These are phyloP conservation scores for Drosophila crucigera DNA, from an alignment of 2,888 invertebrate species.

Conservation along the genomic window DNA sequence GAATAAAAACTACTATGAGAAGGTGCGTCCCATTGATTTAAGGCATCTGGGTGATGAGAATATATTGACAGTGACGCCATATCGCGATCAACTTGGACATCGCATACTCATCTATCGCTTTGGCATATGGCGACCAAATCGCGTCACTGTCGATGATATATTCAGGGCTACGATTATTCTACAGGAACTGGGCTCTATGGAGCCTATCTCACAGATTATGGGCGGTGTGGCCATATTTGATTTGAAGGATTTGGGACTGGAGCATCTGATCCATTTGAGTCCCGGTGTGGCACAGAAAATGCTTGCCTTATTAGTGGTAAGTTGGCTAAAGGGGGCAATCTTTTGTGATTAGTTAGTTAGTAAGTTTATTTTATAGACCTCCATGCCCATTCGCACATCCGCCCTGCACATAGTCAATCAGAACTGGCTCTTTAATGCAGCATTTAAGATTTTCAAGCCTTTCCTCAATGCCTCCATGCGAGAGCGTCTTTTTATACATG, in stretches of 20 bases:
- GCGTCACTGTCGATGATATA: constrained; percentile 88
- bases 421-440: constrained; percentile 92
- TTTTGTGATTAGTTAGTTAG: neutral
- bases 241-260: constrained; percentile 89
- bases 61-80: constrained; percentile 90
- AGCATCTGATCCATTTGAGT: constrained; percentile 91
- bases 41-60: constrained; percentile 89
- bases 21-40: constrained; percentile 89
- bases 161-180: constrained; percentile 90
- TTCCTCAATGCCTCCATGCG: constrained; percentile 90
- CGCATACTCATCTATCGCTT: constrained; percentile 90
- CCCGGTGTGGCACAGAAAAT: constrained; percentile 90
- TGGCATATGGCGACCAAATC: constrained; percentile 91
- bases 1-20: constrained; percentile 89
- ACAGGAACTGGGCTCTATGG: constrained; percentile 91
- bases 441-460: constrained; percentile 92
- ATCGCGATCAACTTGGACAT: constrained; percentile 90
- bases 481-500: constrained; percentile 88
- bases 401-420: constrained; percentile 92
- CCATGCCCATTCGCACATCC: constrained; percentile 90
- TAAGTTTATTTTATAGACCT: constrained; percentile 86
- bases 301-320: constrained; percentile 90
- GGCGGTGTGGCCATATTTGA: constrained; percentile 93
- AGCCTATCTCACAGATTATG: constrained; percentile 90
- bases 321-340: constrained; percentile 65